phyloP scores from a whole-genome alignment of 2,888 invertebrate species.

The Hydropsyche betteni region DNA sequence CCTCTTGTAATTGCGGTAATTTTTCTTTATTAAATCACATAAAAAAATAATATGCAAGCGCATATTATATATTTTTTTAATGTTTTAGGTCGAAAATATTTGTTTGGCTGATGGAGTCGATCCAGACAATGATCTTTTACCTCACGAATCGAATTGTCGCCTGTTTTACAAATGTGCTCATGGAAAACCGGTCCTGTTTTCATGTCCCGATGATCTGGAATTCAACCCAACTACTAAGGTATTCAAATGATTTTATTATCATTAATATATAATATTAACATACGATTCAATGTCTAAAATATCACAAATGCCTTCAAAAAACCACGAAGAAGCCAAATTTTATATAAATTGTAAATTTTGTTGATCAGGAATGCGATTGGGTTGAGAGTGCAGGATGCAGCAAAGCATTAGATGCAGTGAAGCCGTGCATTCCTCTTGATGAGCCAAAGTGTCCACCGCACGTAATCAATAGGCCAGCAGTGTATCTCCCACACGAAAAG shows the following conservation, averaged over 20 bases:
- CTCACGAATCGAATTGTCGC: constrained; percentile 2
- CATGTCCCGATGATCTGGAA: constrained; percentile 22
- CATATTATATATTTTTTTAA: not conserved
- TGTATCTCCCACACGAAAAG: constrained; percentile 34
- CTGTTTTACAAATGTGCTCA: constrained; percentile 6
- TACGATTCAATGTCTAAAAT: not conserved
- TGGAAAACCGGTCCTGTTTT: not conserved
- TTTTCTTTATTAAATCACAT: not conserved
- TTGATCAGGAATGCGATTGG: constrained; percentile 31
- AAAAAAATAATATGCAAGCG: not conserved
- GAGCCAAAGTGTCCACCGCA: constrained; percentile 33
- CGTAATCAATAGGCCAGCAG: not conserved
- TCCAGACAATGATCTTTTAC: not conserved
- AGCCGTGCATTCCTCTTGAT: not conserved
- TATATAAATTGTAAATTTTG: not conserved
- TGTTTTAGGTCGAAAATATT: not conserved
- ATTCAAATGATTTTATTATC: not conserved
- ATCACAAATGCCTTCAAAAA: no score
- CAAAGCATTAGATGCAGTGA: not conserved
- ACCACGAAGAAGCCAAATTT: not conserved
- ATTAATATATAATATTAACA: not conserved
- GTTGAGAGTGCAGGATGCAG: constrained; percentile 12
- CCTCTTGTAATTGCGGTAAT: not conserved
- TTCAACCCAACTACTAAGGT: constrained; percentile 30
- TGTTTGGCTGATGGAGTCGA: constrained; percentile 1